These are phyloP conservation scores for Macrotrachela quadricornifera DNA, from an alignment of 1,140 invertebrate genomes.

Conservation along the genomic window DNA sequence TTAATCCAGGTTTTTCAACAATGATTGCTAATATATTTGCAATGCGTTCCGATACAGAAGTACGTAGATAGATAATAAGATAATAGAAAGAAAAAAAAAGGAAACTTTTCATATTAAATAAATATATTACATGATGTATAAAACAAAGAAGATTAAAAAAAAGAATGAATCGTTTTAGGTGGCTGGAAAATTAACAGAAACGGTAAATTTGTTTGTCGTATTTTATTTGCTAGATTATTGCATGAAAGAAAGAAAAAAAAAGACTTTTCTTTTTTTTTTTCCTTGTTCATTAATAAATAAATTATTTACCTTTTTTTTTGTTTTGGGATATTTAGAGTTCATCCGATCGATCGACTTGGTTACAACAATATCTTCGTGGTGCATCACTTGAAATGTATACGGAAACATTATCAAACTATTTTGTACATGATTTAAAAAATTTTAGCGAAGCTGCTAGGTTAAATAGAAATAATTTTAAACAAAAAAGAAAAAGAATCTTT, in stretches of 20 bases:
- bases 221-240: background rate
- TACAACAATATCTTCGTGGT: constrained; percentile 99
- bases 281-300: background rate
- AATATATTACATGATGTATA: background rate
- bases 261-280: background rate
- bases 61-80: too few species aligned
- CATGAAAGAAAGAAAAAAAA: background rate
- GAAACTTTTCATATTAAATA: too few species aligned
- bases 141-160: too few species aligned
- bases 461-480: constrained; percentile 40
- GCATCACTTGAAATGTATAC: constrained; percentile 99
- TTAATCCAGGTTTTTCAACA: constrained; percentile 95
- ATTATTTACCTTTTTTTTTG: background rate
- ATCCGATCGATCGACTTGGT: constrained; percentile 95
- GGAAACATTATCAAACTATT: constrained; percentile 92
- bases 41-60: constrained; percentile 6
- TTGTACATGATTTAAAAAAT: constrained; percentile 71
- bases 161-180: background rate
- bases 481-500: constrained; percentile 1
- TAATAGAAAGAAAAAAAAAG: too few species aligned
- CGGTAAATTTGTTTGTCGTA: background rate
- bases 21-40: constrained; percentile 86
- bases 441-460: constrained; percentile 99
- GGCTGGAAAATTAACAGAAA: background rate
- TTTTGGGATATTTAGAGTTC: background rate